Evolutionary conservation across 2,888 invertebrate genomes (phyloP), one percentile per base, ranked within the genome.

Genomic region (Amiota communis): DNA sequence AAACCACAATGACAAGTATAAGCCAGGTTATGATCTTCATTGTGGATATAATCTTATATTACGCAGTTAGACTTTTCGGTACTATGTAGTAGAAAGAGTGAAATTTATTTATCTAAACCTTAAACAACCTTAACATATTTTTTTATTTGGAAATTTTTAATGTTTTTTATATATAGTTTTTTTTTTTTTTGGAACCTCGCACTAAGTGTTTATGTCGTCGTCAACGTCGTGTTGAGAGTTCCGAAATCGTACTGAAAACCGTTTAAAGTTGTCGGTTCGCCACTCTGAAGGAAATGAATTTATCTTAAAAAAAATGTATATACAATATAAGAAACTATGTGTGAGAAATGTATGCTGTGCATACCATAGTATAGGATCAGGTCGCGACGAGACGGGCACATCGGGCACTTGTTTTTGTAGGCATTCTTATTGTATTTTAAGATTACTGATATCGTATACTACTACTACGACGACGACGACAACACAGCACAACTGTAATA

Each of bases 341-440:
- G 36, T 59, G 59, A 59, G 59, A 59, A 59, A 59, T 59, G 59
- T 59, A 59, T 59, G 59, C 20, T 59, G 59, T 59, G 59, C 15
- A 59, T 17, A 20, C 9, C 59, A 15, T 59, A 59, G 4, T 15
- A 10, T 53, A 53, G 15, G 15, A 53, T 59, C 17, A 20, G 15
- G 20, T 20, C 20, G 17, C n/a, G n/a, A 17, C n/a, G 59, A 17
- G 59, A 20, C 20, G 59, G 36, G 36, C 17, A 9, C 9, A 8
- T 59, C 11, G 59, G 15, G 15, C 9, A 11, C 11, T 59, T 59
- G 59, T 20, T 3, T n/a, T 11, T 59, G 59, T 36, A 20, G 59
- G 20, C 59, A 17, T 20, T 20, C 11, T 20, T 59, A 59, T 59
- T 20, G 59, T 20, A 15, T 11, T 20, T 20, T 15, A 20, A 15